phyloP scores from a whole-genome alignment of 2,888 invertebrate species.

The Pyrocoelia pectoralis region DNA sequence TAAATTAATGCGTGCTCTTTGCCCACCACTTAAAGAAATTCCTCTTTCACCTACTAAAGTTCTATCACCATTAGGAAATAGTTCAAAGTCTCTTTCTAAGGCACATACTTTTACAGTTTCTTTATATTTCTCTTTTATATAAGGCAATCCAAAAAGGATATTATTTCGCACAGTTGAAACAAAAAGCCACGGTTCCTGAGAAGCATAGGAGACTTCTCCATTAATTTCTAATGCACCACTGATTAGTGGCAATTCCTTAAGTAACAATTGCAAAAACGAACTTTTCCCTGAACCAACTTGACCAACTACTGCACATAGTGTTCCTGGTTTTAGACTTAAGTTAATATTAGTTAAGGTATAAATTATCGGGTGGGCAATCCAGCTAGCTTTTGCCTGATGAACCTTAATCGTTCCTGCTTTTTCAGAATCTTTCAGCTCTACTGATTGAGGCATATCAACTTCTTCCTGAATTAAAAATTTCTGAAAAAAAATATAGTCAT shows the following conservation, averaged over 20 bases:
- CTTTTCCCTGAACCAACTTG: constrained; percentile 76
- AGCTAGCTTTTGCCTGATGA: constrained; percentile 44
- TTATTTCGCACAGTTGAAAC: constrained; percentile 77
- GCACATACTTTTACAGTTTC: constrained; percentile 69
- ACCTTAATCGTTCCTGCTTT: constrained; percentile 36
- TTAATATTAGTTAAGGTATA: constrained; percentile 62
- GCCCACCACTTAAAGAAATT: constrained; percentile 80
- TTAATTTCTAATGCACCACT: constrained; percentile 68
- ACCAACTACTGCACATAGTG: constrained; percentile 66
- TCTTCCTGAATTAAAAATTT: constrained; percentile 27
- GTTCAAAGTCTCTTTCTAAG: constrained; percentile 71
- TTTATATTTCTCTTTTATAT: constrained; percentile 62
- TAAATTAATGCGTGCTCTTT: constrained; percentile 80
- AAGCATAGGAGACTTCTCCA: constrained; percentile 74
- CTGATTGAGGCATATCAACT: neutral
- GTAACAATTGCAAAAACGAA: constrained; percentile 71
- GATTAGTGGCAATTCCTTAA: constrained; percentile 73
- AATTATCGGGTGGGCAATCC: constrained; percentile 54
- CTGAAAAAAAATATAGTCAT: constrained; percentile 8
- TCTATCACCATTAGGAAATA: constrained; percentile 74
- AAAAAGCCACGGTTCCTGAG: constrained; percentile 84
- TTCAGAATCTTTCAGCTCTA: neutral
- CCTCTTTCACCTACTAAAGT: constrained; percentile 83
- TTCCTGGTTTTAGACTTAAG: constrained; percentile 61
- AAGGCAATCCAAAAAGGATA: constrained; percentile 77